phyloP scores from a whole-genome alignment of 2,888 invertebrate genomes.

The Herminia tarsipennalis region DNA sequence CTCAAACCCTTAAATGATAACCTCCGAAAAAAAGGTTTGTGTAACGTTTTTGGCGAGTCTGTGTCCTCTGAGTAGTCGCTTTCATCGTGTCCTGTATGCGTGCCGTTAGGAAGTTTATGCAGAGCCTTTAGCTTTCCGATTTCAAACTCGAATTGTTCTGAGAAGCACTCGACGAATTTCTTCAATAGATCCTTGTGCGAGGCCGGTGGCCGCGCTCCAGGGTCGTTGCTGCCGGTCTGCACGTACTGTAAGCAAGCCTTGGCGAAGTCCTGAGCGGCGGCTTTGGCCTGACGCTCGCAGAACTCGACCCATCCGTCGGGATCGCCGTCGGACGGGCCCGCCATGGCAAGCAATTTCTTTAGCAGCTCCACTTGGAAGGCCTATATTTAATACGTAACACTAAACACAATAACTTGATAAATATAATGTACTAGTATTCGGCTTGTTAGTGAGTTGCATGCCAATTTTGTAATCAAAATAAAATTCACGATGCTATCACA shows the following conservation, averaged over 20 bases:
- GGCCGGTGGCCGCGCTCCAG: conserved; percentile 85
- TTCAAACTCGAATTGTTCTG: conserved; percentile 94
- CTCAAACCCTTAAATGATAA: conserved; percentile 95
- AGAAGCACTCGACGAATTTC: conserved; percentile 94
- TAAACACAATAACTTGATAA: conserved; percentile 49
- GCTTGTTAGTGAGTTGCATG: conserved; percentile 53
- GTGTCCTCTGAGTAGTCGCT: conserved; percentile 92
- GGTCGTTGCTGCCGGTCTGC: conserved; percentile 88
- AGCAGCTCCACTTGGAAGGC: conserved; percentile 81
- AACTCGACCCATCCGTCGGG: conserved; percentile 92
- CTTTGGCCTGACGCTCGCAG: conserved; percentile 94
- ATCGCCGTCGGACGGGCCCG: conserved; percentile 86
- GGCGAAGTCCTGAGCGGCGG: conserved; percentile 95
- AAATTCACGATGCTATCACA: conserved; percentile 75
- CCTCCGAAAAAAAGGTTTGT: conserved; percentile 93
- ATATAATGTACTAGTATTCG: conserved; percentile 42
- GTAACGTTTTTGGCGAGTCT: conserved; percentile 91
- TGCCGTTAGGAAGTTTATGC: conserved; percentile 78
- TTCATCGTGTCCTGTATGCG: conserved; percentile 82
- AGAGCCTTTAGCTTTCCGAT: conserved; percentile 83
- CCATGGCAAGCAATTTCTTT: conserved; percentile 81
- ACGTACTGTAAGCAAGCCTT: conserved; percentile 93
- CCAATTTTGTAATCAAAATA: conserved; percentile 76
- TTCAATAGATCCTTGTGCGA: conserved; percentile 92
- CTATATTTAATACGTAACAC: conserved; percentile 51